A percentile compares a stretch with the other conserved stretches of the same genome.
Conservation (phyloP, 2,797 vertebrate genomes). For the Cephalopachus bancanus region DNA sequence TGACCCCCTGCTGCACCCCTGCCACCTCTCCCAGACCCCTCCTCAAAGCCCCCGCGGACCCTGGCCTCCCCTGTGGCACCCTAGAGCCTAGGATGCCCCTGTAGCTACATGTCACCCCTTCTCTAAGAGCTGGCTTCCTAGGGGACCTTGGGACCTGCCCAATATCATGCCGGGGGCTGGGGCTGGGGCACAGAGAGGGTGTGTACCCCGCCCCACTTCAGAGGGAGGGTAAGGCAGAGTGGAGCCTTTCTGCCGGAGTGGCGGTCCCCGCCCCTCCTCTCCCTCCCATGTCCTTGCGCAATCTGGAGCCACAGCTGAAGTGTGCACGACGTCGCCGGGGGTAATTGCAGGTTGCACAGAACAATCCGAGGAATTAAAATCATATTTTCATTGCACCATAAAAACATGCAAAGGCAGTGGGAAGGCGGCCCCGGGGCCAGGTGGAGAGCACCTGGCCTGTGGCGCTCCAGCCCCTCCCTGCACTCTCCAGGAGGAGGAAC, state of each 20-base stretch:
- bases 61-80: neutral
- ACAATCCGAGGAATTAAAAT: slow-evolving; percentile 79
- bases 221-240: neutral
- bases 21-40: too few relatives aligned
- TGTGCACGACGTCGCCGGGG: slow-evolving; percentile 5
- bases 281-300: neutral
- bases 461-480: neutral
- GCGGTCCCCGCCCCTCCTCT: neutral
- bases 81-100: neutral
- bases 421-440: slow-evolving; percentile 39
- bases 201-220: neutral
- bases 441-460: slow-evolving; percentile 53
- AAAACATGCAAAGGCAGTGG: slow-evolving; percentile 70
- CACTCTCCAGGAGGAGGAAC: neutral
- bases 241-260: neutral
- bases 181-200: too few relatives aligned
- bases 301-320: slow-evolving; percentile 25
- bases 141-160: neutral
- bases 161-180: neutral
- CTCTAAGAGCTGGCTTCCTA: neutral
- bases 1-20: neutral
- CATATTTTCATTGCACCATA: slow-evolving; percentile 80
- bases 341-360: slow-evolving; percentile 75
- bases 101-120: neutral
- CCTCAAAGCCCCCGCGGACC: neutral